A percentile compares a stretch with the other conserved stretches of the same genome.
Evolutionary conservation across 2,797 vertebrate genomes (phyloP).

Genomic region (Tauraco hartlaubi): DNA sequence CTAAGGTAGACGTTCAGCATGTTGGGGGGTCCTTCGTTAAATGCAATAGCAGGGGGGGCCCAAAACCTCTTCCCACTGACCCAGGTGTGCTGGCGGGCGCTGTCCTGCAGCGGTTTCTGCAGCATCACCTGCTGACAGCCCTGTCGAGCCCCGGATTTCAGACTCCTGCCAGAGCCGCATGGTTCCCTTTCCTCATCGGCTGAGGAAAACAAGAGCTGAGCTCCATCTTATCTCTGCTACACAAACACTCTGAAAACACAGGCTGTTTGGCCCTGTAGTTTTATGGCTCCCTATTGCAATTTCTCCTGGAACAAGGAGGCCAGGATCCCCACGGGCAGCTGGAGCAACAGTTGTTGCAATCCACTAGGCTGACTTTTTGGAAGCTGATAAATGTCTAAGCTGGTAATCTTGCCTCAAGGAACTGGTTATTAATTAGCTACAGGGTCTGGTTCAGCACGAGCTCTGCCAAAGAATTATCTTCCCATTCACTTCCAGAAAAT

Average conservation of each 20-base stretch:
- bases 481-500: not conserved
- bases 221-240: not conserved
- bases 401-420: not conserved
- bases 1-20: not conserved
- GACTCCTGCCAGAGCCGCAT: not conserved
- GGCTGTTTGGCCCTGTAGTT: not conserved
- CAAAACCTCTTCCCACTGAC: not conserved
- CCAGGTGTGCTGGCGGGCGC: not conserved
- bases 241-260: not conserved
- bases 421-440: conserved; percentile 6
- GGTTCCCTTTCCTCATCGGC: not conserved
- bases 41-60: accelerated
- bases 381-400: not conserved
- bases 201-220: not conserved
- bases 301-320: not conserved
- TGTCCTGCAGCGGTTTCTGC: not conserved
- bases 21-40: accelerated
- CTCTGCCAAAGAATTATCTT: not conserved
- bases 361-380: not conserved
- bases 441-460: not conserved
- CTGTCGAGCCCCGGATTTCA: not conserved
- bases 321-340: not conserved
- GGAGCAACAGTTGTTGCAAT: not conserved
- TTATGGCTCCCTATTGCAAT: not conserved
- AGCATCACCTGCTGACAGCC: not conserved